Conservation (phyloP, 1,140 invertebrate species). For the Pseudachorutes palmiensis region DNA sequence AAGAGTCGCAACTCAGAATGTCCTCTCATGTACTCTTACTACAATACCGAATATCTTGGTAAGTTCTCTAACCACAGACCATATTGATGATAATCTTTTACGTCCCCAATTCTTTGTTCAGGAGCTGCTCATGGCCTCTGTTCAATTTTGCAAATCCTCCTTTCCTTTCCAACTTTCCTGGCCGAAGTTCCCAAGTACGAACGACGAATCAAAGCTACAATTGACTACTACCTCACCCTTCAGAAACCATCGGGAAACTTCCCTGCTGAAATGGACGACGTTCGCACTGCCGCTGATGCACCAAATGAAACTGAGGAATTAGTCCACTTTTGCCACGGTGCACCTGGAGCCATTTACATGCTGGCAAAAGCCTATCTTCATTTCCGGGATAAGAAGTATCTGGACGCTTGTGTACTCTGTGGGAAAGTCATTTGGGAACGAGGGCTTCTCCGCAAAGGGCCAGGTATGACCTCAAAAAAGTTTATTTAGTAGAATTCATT, state of each 20-base stretch:
- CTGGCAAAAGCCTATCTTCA: conserved; percentile 70
- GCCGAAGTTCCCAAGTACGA: conserved; percentile 48
- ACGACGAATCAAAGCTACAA: conserved; percentile 48
- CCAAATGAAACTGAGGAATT: conserved; percentile 52
- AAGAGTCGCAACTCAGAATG: conserved; percentile 49
- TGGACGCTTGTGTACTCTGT: conserved; percentile 57
- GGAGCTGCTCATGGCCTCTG: conserved; percentile 70
- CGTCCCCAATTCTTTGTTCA: conserved; percentile 32
- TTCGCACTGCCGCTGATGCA: conserved; percentile 43
- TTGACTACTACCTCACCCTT: conserved; percentile 54
- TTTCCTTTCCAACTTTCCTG: conserved; percentile 58
- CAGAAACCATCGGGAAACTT: conserved; percentile 64
- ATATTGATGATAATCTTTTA: too few relatives aligned
- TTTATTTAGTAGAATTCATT: background rate
- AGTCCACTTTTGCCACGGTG: conserved; percentile 84
- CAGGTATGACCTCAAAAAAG: conserved; percentile 42
- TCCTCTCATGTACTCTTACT: conserved; percentile 77
- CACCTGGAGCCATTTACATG: conserved; percentile 66
- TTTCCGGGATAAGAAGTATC: conserved; percentile 65
- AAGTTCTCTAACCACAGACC: too few relatives aligned
- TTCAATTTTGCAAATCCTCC: conserved; percentile 51
- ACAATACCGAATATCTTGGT: conserved; percentile 71
- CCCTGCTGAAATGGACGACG: conserved; percentile 61
- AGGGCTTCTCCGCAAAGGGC: conserved; percentile 71
- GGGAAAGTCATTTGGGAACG: conserved; percentile 69